Percentiles rank a stretch among this genome's conserved stretches.
These are phyloP conservation scores for Acleris emargana DNA, from an alignment of 2,888 invertebrate species.

Conservation along the genomic window DNA sequence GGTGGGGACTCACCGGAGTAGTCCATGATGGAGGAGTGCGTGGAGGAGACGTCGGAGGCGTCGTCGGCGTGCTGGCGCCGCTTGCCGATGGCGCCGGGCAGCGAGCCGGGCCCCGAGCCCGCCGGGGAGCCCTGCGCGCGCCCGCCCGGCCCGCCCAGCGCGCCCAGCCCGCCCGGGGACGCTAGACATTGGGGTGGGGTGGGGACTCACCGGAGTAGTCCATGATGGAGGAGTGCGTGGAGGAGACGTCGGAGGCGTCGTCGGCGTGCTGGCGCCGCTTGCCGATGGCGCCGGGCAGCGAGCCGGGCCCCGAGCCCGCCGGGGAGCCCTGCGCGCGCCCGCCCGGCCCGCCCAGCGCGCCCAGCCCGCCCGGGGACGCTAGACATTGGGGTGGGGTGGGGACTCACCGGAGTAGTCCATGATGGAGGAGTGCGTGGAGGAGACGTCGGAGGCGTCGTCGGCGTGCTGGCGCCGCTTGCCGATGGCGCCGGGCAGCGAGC, in stretches of 20 bases:
- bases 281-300: constrained; percentile 93
- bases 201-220: constrained; percentile 89
- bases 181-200: too few species aligned
- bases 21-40: constrained; percentile 93
- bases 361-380: constrained; percentile 93
- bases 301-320: constrained; percentile 88
- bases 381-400: too few species aligned
- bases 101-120: constrained; percentile 89
- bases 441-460: constrained; percentile 94
- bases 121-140: constrained; percentile 90
- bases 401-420: constrained; percentile 92
- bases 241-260: constrained; percentile 94
- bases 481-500: constrained; percentile 93
- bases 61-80: constrained; percentile 89
- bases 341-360: too few species aligned
- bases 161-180: constrained; percentile 92
- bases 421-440: constrained; percentile 92
- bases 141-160: too few species aligned
- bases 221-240: constrained; percentile 93
- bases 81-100: constrained; percentile 93
- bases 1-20: constrained; percentile 87
- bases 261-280: constrained; percentile 89
- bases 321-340: constrained; percentile 92
- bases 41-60: constrained; percentile 93
- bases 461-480: constrained; percentile 89